Evolutionary conservation across 53 echinoderm and acorn worm species (phyloP), one percentile per base, ranked within the genome.

Genomic region (Henricia sp.): DNA sequence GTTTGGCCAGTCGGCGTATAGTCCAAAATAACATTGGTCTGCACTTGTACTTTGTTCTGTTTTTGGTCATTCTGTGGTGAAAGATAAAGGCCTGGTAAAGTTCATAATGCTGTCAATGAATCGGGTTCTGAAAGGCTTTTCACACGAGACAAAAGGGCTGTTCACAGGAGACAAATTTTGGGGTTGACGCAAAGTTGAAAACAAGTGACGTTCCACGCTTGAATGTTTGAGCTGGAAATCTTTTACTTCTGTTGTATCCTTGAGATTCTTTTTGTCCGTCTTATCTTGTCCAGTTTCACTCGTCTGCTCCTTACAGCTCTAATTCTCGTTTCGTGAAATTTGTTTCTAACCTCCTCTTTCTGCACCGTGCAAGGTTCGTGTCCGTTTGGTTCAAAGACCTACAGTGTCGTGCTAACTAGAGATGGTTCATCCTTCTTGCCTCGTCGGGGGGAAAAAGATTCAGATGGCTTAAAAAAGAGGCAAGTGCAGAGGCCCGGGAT

Each of bases 401-500:
- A 5, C 53, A 76, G 76, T 40, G 59, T 29, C 59, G 11, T 27
- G 55, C 57, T 76, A 58, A 40, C 76, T 76, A 23, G 57, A 56
- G 28, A 76, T 39, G 42, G 57, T 58, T 76, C 76, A 54, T 42
- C 41, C 41, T 10, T 32, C 76, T 58, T 40, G 26, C 76, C 48
- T 48, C 3, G 70, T 43, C 2, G n/a, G 39, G n/a, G 10, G 21
- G 39, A 26, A 57, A 39, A 2, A 59, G 39, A 76, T 25, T 44
- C 14, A 39, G 17, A 58, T 39, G 57, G 75, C 75, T 74, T 57
- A 36, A 41, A 55, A 73, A 58, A 38, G 54, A 67, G 76, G 76
- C 76, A 76, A 76, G 76, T 76, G 76, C 76, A 76, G 40, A 57
- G 41, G 76, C 59, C 59, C 76, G 56, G 53, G 29, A 56, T 76